phyloP scores from a whole-genome alignment of 2,888 invertebrate genomes.

The Ommatoiulus sabulosus region DNA sequence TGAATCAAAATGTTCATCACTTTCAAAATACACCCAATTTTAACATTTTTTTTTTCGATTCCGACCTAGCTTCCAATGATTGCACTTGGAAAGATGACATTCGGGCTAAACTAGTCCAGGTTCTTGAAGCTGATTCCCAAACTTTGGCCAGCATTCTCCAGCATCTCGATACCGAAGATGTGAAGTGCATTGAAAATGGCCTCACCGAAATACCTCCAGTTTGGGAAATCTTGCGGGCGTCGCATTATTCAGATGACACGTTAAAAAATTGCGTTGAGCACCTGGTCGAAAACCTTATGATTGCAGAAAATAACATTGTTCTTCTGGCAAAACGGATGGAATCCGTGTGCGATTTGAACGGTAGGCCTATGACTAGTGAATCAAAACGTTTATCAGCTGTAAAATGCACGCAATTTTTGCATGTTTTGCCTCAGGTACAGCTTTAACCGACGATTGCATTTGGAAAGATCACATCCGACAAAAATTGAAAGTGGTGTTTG shows the following conservation, averaged over 20 bases:
- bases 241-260: neutral
- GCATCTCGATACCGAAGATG: neutral
- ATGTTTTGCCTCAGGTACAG: neutral
- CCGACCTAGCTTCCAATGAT: neutral
- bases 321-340: neutral
- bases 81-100: slow-evolving; percentile 23
- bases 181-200: neutral
- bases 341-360: neutral
- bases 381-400: neutral
- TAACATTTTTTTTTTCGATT: neutral
- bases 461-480: slow-evolving; percentile 25
- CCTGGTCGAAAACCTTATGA: slow-evolving; percentile 30
- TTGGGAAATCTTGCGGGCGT: neutral
- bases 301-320: slow-evolving; percentile 10
- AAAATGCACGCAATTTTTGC: neutral
- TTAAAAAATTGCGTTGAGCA: neutral
- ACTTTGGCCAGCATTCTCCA: neutral
- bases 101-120: neutral
- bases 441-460: neutral
- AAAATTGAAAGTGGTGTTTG: neutral
- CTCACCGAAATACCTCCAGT: neutral
- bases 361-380: neutral
- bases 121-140: neutral
- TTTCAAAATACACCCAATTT: neutral
- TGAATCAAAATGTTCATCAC: neutral